These are phyloP conservation scores for Drosophila pachea DNA, from an alignment of 1,140 invertebrate genomes.

Conservation along the genomic window DNA sequence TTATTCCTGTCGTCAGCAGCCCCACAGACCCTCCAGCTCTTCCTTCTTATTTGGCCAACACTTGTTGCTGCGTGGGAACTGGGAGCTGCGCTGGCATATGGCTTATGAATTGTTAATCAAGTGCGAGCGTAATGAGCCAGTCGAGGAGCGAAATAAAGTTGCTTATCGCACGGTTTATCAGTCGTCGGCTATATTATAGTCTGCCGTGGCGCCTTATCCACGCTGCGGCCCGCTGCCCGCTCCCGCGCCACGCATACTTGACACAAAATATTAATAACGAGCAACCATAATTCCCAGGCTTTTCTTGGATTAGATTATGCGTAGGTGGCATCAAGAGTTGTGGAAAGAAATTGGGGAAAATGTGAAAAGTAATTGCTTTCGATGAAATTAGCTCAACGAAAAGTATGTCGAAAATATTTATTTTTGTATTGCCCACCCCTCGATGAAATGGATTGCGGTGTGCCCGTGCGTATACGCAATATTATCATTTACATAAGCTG, in stretches of 20 bases:
- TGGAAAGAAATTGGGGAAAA: neutral
- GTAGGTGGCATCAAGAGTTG: slow-evolving; percentile 7
- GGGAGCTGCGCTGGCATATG: slow-evolving; percentile 15
- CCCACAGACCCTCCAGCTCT: neutral
- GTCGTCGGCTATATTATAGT: slow-evolving; percentile 31
- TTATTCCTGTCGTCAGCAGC: neutral
- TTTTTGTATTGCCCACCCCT: too few species aligned
- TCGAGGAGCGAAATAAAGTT: slow-evolving; percentile 35
- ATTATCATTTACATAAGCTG: neutral
- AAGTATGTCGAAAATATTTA: too few species aligned
- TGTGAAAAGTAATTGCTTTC: too few species aligned
- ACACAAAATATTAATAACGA: slow-evolving; percentile 49
- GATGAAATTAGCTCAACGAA: too few species aligned
- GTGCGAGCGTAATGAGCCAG: slow-evolving; percentile 55
- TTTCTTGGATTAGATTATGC: slow-evolving; percentile 10
- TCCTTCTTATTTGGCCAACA: neutral
- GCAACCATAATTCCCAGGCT: slow-evolving; percentile 5
- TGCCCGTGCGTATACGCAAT: neutral
- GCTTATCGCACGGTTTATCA: slow-evolving; percentile 61
- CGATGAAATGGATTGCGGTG: neutral
- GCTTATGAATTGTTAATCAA: slow-evolving; percentile 57
- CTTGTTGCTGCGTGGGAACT: slow-evolving; percentile 39
- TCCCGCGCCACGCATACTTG: slow-evolving; percentile 4
- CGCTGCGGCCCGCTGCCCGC: too few species aligned
- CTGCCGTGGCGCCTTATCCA: neutral